Conservation (phyloP, 1,140 invertebrate species). For the Ceratina japonica region DNA sequence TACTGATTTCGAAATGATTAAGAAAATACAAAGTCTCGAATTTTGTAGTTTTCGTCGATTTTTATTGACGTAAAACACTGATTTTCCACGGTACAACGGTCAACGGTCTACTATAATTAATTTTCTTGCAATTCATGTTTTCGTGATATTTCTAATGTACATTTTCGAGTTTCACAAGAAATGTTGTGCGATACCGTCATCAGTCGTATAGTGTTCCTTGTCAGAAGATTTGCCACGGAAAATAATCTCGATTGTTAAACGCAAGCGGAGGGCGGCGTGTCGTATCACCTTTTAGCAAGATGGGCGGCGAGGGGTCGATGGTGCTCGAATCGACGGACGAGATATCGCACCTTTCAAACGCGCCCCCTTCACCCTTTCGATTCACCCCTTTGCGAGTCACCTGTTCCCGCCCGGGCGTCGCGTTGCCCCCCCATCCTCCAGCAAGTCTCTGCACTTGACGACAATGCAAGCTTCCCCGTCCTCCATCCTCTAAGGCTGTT, state of each 20-base stretch:
- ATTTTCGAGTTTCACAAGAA: too few relatives aligned
- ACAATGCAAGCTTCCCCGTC: conserved; percentile 54
- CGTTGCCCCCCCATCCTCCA: conserved; percentile 20
- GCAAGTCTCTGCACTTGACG: conserved; percentile 49
- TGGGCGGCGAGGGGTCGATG: conserved; percentile 59
- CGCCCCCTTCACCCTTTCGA: background rate
- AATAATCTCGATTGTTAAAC: conserved; percentile 53
- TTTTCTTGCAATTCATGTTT: too few relatives aligned
- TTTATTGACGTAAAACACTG: too few relatives aligned
- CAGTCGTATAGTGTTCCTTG: too few relatives aligned
- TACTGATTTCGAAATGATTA: too few relatives aligned
- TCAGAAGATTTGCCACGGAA: background rate
- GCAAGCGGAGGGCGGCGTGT: conserved; percentile 62
- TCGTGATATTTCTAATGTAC: too few relatives aligned
- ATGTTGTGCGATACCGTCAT: too few relatives aligned
- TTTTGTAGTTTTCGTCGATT: too few relatives aligned
- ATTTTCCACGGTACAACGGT: too few relatives aligned
- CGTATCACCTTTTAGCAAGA: conserved; percentile 67
- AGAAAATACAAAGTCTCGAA: too few relatives aligned
- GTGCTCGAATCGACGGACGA: conserved; percentile 56
- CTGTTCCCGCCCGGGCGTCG: conserved; percentile 6
- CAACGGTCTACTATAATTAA: too few relatives aligned
- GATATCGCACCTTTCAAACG: conserved; percentile 60
- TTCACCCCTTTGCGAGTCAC: conserved; percentile 28
- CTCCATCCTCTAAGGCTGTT: conserved; percentile 45